Evolutionary conservation across 2,888 invertebrate species (phyloP).

Genomic region (Noctua pronuba): DNA sequence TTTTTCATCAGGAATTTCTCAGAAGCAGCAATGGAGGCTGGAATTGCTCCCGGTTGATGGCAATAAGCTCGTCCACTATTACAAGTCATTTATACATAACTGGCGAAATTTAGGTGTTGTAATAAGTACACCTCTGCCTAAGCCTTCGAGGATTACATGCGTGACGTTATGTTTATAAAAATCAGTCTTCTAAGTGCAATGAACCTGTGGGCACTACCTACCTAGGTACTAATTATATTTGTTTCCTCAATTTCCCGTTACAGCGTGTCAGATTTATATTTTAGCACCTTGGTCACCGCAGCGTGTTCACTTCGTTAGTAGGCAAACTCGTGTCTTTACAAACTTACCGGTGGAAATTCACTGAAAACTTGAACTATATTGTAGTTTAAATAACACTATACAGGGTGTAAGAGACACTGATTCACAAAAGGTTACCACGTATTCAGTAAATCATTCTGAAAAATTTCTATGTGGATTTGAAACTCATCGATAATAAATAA

Average conservation of each 20-base stretch:
- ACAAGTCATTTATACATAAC: not conserved
- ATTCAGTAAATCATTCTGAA: too few species aligned
- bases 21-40: not conserved
- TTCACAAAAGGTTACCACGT: too few species aligned
- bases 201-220: not conserved
- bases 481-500: too few species aligned
- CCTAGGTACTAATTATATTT: conserved; percentile 30
- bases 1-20: not conserved
- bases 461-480: too few species aligned
- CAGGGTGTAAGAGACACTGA: too few species aligned
- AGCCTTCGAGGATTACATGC: not conserved
- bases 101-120: not conserved
- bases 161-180: not conserved
- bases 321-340: conserved; percentile 48
- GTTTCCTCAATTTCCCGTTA: conserved; percentile 52
- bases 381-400: not conserved
- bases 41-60: not conserved
- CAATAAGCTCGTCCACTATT: not conserved
- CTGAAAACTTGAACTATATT: conserved; percentile 21
- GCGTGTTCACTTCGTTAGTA: conserved; percentile 70
- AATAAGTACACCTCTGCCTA: not conserved
- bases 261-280: conserved; percentile 43
- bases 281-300: conserved; percentile 67
- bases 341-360: conserved; percentile 36
- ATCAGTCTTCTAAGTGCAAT: not conserved